Conservation (phyloP, 2,888 invertebrate species). For the Trissoscelio sp. region DNA sequence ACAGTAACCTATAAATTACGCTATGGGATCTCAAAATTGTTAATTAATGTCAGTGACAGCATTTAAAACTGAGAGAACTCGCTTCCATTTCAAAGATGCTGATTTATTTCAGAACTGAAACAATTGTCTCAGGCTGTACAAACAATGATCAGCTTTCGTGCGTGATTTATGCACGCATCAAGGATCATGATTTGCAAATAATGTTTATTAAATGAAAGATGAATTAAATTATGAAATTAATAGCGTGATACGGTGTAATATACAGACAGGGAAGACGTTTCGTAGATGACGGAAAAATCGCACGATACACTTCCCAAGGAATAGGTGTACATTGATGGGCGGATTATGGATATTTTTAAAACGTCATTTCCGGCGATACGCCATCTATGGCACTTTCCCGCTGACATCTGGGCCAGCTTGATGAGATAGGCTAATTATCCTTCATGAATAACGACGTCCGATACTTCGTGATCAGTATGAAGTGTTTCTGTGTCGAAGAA, state of each 20-base stretch:
- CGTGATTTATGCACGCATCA: constrained; percentile 15
- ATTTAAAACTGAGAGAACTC: neutral
- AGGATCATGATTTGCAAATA: constrained; percentile 41
- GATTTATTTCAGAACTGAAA: neutral
- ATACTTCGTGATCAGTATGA: constrained; percentile 67
- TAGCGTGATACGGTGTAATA: constrained; percentile 15
- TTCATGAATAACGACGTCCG: constrained; percentile 69
- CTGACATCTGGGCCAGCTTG: constrained; percentile 74
- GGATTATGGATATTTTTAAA: constrained; percentile 68
- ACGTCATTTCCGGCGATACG: constrained; percentile 72
- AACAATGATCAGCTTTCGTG: constrained; percentile 26
- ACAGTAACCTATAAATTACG: constrained; percentile 17
- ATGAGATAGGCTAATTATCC: constrained; percentile 71
- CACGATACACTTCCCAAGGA: constrained; percentile 74
- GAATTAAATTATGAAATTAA: constrained; percentile 28
- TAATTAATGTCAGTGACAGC: constrained; percentile 1
- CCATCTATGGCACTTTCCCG: constrained; percentile 73
- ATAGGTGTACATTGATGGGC: constrained; percentile 52
- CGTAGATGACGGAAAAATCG: constrained; percentile 66
- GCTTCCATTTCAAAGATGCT: constrained; percentile 10
- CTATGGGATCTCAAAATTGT: neutral
- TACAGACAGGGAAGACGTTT: constrained; percentile 17
- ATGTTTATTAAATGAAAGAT: constrained; percentile 51
- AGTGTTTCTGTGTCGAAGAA: constrained; percentile 76
- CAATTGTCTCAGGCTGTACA: neutral